phyloP scores from a whole-genome alignment of 1,140 invertebrate species.

The Rhynchophorus ferrugineus region DNA sequence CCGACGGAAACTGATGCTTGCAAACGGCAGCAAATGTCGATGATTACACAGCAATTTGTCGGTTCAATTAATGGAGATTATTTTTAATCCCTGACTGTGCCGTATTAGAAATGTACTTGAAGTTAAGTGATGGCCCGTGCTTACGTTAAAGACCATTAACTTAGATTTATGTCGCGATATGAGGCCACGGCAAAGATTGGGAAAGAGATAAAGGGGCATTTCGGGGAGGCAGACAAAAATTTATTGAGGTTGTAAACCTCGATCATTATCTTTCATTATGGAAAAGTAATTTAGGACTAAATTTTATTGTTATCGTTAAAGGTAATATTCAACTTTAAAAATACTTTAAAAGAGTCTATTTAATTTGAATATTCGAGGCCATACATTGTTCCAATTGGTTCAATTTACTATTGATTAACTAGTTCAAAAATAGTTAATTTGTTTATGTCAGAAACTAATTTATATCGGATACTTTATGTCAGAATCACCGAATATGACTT shows the following conservation, averaged over 20 bases:
- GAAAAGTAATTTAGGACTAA: slow-evolving; percentile 11
- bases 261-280: slow-evolving; percentile 19
- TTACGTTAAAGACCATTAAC: slow-evolving; percentile 22
- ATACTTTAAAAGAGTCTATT: no score
- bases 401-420: no score
- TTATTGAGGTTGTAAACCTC: slow-evolving; percentile 17
- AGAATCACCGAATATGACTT: no score
- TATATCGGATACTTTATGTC: no score
- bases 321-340: no score
- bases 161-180: slow-evolving; percentile 21
- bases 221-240: slow-evolving; percentile 15
- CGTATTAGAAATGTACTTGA: slow-evolving; percentile 5
- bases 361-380: no score
- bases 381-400: no score
- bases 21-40: slow-evolving; percentile 4
- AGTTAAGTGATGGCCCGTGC: slow-evolving; percentile 10
- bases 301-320: slow-evolving; percentile 7
- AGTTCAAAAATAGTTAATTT: no score
- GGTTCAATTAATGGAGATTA: slow-evolving; percentile 15
- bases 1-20: background rate
- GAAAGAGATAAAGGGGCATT: slow-evolving; percentile 16
- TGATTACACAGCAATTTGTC: slow-evolving; percentile 5
- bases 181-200: slow-evolving; percentile 18
- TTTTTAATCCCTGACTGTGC: slow-evolving; percentile 10
- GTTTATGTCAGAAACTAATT: no score